Percentiles rank a stretch among this genome's conserved stretches.
These are phyloP conservation scores for Agonopterix heracliana DNA, from an alignment of 2,888 invertebrate genomes.

Conservation along the genomic window DNA sequence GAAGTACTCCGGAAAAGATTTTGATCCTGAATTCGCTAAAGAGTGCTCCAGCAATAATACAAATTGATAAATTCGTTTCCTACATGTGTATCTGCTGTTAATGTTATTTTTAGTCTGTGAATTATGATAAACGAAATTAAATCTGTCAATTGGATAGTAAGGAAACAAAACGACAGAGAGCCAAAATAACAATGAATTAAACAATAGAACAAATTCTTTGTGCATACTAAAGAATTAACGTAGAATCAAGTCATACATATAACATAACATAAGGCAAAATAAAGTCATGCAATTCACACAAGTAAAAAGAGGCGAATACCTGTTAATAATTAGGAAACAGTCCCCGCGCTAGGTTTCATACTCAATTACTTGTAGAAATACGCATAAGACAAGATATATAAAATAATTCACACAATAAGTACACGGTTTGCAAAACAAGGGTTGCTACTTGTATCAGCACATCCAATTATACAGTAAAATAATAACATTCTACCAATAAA, in stretches of 20 bases:
- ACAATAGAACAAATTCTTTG: not conserved
- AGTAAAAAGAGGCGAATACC: not conserved
- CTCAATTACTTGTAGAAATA: constrained; percentile 8
- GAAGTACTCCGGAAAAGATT: not conserved
- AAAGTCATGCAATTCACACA: constrained; percentile 10
- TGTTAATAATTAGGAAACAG: not conserved
- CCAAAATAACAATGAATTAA: not conserved
- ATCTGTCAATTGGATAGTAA: not conserved
- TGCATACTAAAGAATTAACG: not conserved
- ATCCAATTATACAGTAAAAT: constrained; percentile 19
- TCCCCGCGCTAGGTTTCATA: not conserved
- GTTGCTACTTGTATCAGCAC: constrained; percentile 20
- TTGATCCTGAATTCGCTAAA: not conserved
- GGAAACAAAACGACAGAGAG: not conserved
- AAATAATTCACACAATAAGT: constrained; percentile 11
- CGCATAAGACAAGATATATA: constrained; percentile 14
- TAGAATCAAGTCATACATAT: not conserved
- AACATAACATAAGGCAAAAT: constrained; percentile 1
- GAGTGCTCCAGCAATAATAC: not conserved
- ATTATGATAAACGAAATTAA: not conserved
- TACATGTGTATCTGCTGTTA: too few species aligned
- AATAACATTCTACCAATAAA: constrained; percentile 12
- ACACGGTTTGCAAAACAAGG: constrained; percentile 20
- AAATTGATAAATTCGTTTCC: not conserved
- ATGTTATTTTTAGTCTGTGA: not conserved